phyloP scores from a whole-genome alignment of 2,888 invertebrate species.

The Amblyteles armatorius region DNA sequence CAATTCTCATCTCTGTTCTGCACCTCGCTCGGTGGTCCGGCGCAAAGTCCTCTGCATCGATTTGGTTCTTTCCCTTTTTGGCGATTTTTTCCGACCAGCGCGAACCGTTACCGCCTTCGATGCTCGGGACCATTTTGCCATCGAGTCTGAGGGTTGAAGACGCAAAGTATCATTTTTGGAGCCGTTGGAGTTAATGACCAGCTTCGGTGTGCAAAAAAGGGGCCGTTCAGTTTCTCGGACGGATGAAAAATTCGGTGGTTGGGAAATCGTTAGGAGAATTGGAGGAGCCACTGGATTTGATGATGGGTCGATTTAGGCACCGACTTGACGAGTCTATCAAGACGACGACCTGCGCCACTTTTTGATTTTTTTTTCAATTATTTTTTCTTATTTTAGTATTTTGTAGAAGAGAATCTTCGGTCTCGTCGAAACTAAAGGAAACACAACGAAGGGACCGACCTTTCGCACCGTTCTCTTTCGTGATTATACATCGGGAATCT shows the following conservation, averaged over 20 bases:
- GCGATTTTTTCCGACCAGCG: slow-evolving; percentile 37
- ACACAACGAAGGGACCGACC: slow-evolving; percentile 19
- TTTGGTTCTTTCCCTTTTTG: slow-evolving; percentile 33
- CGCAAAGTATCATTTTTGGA: slow-evolving; percentile 18
- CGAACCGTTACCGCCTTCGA: neutral
- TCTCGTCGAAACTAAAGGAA: slow-evolving; percentile 28
- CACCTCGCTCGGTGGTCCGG: slow-evolving; percentile 18
- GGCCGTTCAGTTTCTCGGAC: neutral
- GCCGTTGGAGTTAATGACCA: slow-evolving; percentile 15
- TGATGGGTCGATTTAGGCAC: slow-evolving; percentile 4
- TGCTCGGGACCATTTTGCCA: slow-evolving; percentile 5
- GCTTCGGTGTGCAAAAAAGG: slow-evolving; percentile 13
- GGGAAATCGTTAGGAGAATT: slow-evolving; percentile 10
- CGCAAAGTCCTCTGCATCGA: slow-evolving; percentile 13
- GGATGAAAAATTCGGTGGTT: slow-evolving; percentile 6
- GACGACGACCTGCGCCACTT: neutral
- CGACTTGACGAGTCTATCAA: slow-evolving; percentile 20
- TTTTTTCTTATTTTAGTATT: slow-evolving; percentile 2
- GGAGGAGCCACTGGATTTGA: neutral
- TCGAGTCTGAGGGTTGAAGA: neutral
- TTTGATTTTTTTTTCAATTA: neutral
- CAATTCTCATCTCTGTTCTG: neutral
- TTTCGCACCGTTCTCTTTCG: slow-evolving; percentile 35
- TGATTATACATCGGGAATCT: slow-evolving; percentile 55
- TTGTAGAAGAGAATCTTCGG: neutral